Conservation (phyloP, 2,113 vertebrate species). For the Gopherus evgoodei region DNA sequence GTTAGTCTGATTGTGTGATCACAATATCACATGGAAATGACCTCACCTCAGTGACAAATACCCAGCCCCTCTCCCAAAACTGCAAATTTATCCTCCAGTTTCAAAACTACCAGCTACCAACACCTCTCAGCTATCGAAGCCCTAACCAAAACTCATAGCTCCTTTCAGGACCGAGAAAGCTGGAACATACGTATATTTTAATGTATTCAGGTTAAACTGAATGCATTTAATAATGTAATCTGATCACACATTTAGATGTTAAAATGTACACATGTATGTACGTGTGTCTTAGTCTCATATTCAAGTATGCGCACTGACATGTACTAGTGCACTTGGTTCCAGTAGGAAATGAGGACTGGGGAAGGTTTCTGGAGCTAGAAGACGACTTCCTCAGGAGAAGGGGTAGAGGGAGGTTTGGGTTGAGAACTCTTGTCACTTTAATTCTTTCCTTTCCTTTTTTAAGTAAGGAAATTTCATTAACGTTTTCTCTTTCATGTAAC, state of each 20-base stretch:
- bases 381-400: neutral
- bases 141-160: neutral
- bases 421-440: neutral
- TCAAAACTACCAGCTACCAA: neutral
- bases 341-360: neutral
- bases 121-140: neutral
- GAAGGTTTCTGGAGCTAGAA: neutral
- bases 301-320: neutral
- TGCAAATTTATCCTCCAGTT: neutral
- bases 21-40: rapidly evolving
- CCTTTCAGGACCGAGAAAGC: neutral
- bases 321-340: neutral
- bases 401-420: neutral
- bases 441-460: neutral
- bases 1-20: neutral
- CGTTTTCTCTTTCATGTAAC: neutral
- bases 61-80: neutral
- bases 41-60: rapidly evolving
- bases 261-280: neutral
- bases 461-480: neutral
- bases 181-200: neutral
- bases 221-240: conserved; percentile 13
- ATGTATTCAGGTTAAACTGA: neutral
- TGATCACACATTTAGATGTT: neutral
- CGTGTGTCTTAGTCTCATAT: neutral